These are phyloP conservation scores for Marronus borbonicus DNA, from an alignment of 2,888 invertebrate genomes.

Conservation along the genomic window DNA sequence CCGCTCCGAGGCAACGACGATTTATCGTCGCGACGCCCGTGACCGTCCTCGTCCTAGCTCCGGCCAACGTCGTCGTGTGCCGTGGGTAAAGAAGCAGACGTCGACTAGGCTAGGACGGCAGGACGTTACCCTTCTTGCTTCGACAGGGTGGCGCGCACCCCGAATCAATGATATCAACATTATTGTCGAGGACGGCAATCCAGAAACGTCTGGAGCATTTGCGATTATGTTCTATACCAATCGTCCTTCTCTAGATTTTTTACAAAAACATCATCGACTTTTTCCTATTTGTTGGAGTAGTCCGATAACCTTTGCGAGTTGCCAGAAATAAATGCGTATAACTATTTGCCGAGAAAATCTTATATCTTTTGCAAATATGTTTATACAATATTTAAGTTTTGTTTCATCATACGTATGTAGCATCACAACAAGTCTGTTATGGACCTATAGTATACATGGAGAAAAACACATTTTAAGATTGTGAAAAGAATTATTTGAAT, in stretches of 20 bases:
- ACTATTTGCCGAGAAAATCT: no score
- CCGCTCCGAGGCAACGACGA: background rate
- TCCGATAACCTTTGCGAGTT: background rate
- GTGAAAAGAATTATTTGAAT: no score
- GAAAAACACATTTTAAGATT: no score
- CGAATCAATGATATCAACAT: constrained; percentile 31
- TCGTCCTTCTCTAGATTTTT: background rate
- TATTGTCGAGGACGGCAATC: constrained; percentile 13
- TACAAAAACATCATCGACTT: background rate
- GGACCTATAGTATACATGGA: no score
- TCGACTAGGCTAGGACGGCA: constrained; percentile 23
- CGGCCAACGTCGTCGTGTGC: constrained; percentile 1
- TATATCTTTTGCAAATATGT: no score
- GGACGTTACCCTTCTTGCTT: constrained; percentile 31
- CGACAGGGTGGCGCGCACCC: constrained; percentile 17
- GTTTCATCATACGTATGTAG: no score
- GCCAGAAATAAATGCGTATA: no score
- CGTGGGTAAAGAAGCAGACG: constrained; percentile 19
- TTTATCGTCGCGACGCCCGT: constrained; percentile 1
- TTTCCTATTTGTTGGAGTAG: background rate
- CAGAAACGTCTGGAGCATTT: constrained; percentile 17
- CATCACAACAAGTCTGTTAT: no score
- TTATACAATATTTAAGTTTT: no score
- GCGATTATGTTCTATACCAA: background rate
- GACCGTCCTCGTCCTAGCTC: constrained; percentile 4